Evolutionary conservation across 2,888 invertebrate species (phyloP).

Genomic region (Noctua fimbriata): DNA sequence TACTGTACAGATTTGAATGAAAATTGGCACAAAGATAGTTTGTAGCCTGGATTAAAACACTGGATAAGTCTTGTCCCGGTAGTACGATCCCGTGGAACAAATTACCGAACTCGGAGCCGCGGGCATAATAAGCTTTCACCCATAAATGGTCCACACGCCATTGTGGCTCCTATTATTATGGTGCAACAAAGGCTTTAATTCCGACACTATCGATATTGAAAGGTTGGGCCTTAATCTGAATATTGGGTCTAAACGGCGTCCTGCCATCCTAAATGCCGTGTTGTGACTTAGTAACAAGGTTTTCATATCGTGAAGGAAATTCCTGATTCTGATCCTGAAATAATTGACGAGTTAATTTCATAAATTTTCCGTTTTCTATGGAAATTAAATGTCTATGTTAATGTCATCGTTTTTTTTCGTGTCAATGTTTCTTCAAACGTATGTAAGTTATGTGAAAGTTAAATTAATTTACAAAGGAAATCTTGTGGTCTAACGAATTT

Average conservation of each 20-base stretch:
- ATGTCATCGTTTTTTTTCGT: too few relatives aligned
- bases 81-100: not conserved
- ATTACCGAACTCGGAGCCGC: not conserved
- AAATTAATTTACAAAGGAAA: not conserved
- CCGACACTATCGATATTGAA: constrained; percentile 47
- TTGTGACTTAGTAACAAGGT: constrained; percentile 26
- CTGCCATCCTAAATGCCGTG: constrained; percentile 28
- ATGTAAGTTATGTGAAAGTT: not conserved
- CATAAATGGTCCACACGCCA: not conserved
- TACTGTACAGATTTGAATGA: not conserved
- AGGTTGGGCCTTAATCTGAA: constrained; percentile 48
- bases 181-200: constrained; percentile 31
- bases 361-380: not conserved
- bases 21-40: not conserved
- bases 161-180: constrained; percentile 18
- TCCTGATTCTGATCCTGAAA: not conserved
- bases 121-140: not conserved
- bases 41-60: not conserved
- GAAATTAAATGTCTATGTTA: not conserved
- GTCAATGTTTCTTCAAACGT: not conserved
- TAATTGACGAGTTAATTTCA: too few relatives aligned
- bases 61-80: not conserved
- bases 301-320: not conserved
- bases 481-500: not conserved
- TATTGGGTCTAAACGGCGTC: constrained; percentile 47